phyloP scores from a whole-genome alignment of 2,113 vertebrate genomes.

The Microcebus ravelobensis region DNA sequence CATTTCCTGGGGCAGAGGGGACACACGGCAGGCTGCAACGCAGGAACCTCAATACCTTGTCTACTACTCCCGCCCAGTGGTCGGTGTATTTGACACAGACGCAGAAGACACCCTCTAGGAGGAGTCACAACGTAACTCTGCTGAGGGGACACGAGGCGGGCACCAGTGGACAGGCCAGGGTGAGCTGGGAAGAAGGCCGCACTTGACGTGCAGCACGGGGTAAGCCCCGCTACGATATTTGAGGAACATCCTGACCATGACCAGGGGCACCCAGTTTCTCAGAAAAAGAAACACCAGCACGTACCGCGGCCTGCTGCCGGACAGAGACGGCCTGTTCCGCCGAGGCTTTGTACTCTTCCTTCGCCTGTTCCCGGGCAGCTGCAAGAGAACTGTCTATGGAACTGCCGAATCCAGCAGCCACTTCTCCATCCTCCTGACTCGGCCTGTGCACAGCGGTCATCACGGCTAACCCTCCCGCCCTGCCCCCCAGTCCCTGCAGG shows the following conservation, averaged over 20 bases:
- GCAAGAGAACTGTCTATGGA: not conserved
- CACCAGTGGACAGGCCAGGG: not conserved
- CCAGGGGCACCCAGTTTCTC: not conserved
- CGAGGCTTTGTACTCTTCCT: constrained; percentile 83
- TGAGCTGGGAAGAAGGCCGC: rapidly evolving
- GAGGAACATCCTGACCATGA: not conserved
- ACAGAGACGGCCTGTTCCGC: constrained; percentile 86
- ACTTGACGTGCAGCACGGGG: rapidly evolving
- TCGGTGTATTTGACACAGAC: not conserved
- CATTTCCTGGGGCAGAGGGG: not conserved
- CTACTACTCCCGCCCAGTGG: rapidly evolving
- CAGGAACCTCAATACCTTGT: rapidly evolving
- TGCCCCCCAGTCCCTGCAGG: not conserved
- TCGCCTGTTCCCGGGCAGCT: constrained; percentile 84
- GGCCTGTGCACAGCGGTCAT: rapidly evolving
- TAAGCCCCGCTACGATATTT: rapidly evolving
- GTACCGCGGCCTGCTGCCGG: constrained; percentile 91
- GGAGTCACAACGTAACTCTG: rapidly evolving
- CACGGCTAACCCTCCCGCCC: rapidly evolving
- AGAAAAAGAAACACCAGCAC: constrained; percentile 65
- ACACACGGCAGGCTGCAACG: rapidly evolving
- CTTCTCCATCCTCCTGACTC: not conserved
- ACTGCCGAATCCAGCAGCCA: rapidly evolving
- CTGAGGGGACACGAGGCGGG: not conserved
- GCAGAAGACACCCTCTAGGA: not conserved